Base-by-base conservation (phyloP, 37 sponge, comb jelly and placozoan species). In the Spongilla lacustris region DNA sequence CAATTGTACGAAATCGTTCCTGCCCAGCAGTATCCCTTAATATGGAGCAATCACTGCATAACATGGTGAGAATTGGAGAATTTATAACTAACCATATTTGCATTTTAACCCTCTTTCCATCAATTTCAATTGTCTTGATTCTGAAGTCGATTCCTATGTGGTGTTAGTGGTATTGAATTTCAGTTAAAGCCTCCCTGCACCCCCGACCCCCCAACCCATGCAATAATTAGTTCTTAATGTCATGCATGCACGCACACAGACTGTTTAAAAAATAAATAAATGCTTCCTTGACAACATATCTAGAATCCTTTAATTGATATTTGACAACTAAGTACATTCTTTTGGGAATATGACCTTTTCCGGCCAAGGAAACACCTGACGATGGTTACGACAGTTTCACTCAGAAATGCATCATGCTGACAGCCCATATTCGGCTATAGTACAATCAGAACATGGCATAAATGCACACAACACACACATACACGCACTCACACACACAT, bases 1-100 rank as follows among this genome's bases (percentile, higher is more conserved):
- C 93, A 76, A 97, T 97, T 26, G 98, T 97, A 83, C 95, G 98
- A 84, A 97, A 97, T 31, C 98, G 34, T 77, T 97, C 98, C 76
- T 97, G 98, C 22, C 97, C 97, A 77, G 97, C 97, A 4, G 97
- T 96, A 81, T 96, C 97, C 97, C 97, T 96, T 34, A 21, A 2
- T 29, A 30, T 11, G 46, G 83, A 32, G 33, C 17, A 21, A 29
- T 17, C 69, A 14, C 6, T 17, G 25, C 13, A 25, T 68, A 26
- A 25, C 25, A 34, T 4, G 8, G 67, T 66, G 10, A 70, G 24
- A 25, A 29, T 28, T 28, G 29, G 28, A 10, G 6, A 3, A 70
- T 26, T 70, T 29, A 6, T 28, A 11, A 84, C 75, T 14, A 37
- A 92, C 93, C 93, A 92, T 68, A 92, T 92, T 73, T 92, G 93